A percentile compares a stretch with the other conserved stretches of the same genome.
Conservation (phyloP, 1,140 invertebrate genomes). For the Pissodes strobi region DNA sequence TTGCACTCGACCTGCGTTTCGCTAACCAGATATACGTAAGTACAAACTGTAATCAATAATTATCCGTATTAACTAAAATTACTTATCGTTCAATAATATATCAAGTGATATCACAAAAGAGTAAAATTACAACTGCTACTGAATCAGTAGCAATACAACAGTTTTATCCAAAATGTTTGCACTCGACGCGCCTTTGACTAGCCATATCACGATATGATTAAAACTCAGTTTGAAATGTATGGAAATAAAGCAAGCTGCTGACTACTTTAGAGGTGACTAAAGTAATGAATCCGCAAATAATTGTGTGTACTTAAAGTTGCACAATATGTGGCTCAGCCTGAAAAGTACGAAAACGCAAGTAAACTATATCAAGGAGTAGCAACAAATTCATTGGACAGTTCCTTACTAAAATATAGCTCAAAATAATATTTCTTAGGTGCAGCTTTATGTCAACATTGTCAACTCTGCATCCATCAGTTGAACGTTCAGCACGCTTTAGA, state of each 20-base stretch:
- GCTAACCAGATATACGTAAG: too few species aligned
- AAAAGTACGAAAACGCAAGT: slow-evolving; percentile 97
- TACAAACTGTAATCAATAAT: too few species aligned
- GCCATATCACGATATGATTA: too few species aligned
- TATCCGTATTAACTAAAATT: too few species aligned
- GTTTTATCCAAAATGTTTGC: too few species aligned
- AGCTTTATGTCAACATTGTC: slow-evolving; percentile 90
- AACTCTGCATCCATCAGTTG: slow-evolving; percentile 91
- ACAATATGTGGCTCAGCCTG: slow-evolving; percentile 93
- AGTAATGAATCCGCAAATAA: slow-evolving; percentile 95
- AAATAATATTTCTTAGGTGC: slow-evolving; percentile 99
- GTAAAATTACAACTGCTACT: too few species aligned
- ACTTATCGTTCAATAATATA: too few species aligned
- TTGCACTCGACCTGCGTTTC: too few species aligned
- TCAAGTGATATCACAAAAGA: too few species aligned
- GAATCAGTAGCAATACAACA: too few species aligned
- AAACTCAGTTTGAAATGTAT: too few species aligned
- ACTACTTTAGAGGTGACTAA: slow-evolving; percentile 91
- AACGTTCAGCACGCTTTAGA: slow-evolving; percentile 94
- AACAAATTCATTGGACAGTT: slow-evolving; percentile 88
- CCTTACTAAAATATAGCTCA: slow-evolving; percentile 95
- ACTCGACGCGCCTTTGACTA: too few species aligned
- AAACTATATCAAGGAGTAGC: slow-evolving; percentile 97
- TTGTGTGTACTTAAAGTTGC: slow-evolving; percentile 97
- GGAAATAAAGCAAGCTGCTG: slow-evolving; percentile 98